phyloP scores from a whole-genome alignment of 2,888 invertebrate species.

The Rotaria magnacalcarata region DNA sequence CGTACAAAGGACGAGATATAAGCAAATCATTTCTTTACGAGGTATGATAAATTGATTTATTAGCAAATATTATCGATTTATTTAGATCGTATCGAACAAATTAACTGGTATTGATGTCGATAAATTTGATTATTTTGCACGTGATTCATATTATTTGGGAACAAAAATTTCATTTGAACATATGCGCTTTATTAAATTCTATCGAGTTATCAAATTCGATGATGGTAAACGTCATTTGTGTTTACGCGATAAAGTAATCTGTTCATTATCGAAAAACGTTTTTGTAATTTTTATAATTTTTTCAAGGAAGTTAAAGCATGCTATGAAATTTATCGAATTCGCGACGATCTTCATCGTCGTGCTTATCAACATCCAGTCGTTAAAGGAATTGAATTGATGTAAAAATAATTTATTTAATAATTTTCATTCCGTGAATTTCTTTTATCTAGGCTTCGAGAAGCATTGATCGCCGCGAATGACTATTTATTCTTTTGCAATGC shows the following conservation, averaged over 20 bases:
- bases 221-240: conserved; percentile 53
- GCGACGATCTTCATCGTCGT: conserved; percentile 60
- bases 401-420: background rate
- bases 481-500: background rate
- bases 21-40: conserved; percentile 43
- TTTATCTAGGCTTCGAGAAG: background rate
- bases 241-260: conserved; percentile 59
- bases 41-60: background rate
- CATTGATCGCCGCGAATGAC: background rate
- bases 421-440: no score
- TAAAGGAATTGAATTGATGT: conserved; percentile 40
- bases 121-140: conserved; percentile 68
- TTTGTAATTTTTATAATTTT: conserved; percentile 39
- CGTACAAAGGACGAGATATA: conserved; percentile 51
- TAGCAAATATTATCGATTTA: background rate
- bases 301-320: conserved; percentile 52
- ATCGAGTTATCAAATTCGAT: conserved; percentile 54
- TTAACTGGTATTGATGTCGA: conserved; percentile 67
- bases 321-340: conserved; percentile 61
- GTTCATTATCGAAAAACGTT: conserved; percentile 32
- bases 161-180: conserved; percentile 61
- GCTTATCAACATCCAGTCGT: conserved; percentile 46
- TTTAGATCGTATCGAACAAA: conserved; percentile 65
- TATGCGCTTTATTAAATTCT: conserved; percentile 59
- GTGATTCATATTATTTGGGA: conserved; percentile 63